phyloP scores from a whole-genome alignment of 1,140 invertebrate species.

The Drosophila parabipectinata region DNA sequence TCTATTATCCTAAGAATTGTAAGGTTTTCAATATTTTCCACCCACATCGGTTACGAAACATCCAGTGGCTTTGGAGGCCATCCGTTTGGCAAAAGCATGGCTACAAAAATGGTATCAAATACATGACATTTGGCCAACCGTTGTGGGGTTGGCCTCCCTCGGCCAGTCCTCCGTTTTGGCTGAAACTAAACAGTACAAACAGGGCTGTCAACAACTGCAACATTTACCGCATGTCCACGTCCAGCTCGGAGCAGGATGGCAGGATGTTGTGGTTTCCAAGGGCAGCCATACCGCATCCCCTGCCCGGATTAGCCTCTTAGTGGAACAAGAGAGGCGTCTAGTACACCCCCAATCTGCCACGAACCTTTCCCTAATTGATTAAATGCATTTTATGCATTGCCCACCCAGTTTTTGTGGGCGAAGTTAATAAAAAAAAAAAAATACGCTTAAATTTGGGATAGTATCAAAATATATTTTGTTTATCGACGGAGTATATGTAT shows the following conservation, averaged over 20 bases:
- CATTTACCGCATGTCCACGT: slow-evolving; percentile 79
- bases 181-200: slow-evolving; percentile 80
- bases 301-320: slow-evolving; percentile 34
- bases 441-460: background rate
- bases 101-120: slow-evolving; percentile 1
- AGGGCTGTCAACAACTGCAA: slow-evolving; percentile 79
- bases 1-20: no score
- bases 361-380: slow-evolving; percentile 53
- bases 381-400: slow-evolving; percentile 46
- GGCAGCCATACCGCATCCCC: slow-evolving; percentile 31
- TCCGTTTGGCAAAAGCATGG: background rate
- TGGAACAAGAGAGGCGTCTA: background rate
- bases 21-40: background rate
- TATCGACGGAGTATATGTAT: background rate
- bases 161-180: slow-evolving; percentile 51
- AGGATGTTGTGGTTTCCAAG: slow-evolving; percentile 73
- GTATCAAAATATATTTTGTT: background rate
- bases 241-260: slow-evolving; percentile 66
- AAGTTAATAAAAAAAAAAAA: background rate
- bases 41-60: background rate
- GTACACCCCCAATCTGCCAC: background rate
- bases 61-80: background rate
- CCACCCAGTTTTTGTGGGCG: background rate
- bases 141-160: background rate
- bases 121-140: slow-evolving; percentile 18